These are phyloP conservation scores for Drosophila gaucha DNA, from an alignment of 2,888 invertebrate species.

Conservation along the genomic window DNA sequence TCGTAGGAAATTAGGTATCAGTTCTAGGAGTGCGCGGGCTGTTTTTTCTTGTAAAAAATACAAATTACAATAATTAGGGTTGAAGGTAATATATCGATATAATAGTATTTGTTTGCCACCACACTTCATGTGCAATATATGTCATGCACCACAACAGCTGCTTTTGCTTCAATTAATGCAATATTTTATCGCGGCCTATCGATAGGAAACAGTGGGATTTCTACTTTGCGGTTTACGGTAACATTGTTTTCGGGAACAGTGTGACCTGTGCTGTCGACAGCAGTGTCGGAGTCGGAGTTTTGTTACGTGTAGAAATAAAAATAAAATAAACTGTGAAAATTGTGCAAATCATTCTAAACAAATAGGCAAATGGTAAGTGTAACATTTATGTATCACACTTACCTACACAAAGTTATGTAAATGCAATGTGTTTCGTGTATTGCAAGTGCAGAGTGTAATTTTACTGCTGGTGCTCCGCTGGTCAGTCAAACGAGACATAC, in stretches of 20 bases:
- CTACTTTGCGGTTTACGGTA: constrained; percentile 16
- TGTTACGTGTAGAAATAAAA: constrained; percentile 65
- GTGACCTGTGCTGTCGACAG: constrained; percentile 56
- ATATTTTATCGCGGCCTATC: constrained; percentile 7
- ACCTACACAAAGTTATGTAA: constrained; percentile 17
- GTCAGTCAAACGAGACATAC: constrained; percentile 49
- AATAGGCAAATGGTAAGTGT: constrained; percentile 60
- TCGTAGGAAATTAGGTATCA: background rate
- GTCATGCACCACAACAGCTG: constrained; percentile 14
- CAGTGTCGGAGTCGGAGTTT: constrained; percentile 59
- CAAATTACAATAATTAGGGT: constrained; percentile 28
- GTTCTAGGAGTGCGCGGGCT: constrained; percentile 9
- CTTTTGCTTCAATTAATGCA: background rate
- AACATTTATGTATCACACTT: constrained; percentile 5
- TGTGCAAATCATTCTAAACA: constrained; percentile 58
- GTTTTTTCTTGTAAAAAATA: constrained; percentile 21
- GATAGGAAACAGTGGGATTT: background rate
- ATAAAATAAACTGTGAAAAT: constrained; percentile 45
- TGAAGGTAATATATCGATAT: constrained; percentile 11
- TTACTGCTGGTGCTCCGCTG: constrained; percentile 59
- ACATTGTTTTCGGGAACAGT: constrained; percentile 40
- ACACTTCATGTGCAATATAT: background rate
- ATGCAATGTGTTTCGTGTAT: constrained; percentile 9
- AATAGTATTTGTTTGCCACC: constrained; percentile 2
- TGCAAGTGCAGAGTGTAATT: constrained; percentile 16